These are phyloP conservation scores for Etia nguti DNA, from an alignment of 2,113 vertebrate species.

Conservation along the genomic window DNA sequence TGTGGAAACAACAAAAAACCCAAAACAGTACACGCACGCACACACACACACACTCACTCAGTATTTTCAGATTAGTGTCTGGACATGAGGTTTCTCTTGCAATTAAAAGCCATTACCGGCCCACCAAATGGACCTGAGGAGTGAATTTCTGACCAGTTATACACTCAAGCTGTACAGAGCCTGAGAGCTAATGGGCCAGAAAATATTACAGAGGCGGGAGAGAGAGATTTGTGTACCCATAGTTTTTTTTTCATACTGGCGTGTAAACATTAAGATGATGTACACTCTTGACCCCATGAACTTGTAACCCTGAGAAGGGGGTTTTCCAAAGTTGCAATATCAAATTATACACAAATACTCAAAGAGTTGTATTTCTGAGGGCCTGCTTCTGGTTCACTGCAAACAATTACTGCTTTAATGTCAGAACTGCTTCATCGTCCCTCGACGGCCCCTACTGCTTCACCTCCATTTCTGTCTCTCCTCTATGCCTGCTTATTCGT, in stretches of 20 bases:
- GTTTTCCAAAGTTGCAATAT: constrained; percentile 46
- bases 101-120: constrained; percentile 55
- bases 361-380: constrained; percentile 11
- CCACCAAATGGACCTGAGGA: constrained; percentile 42
- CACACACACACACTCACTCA: not conserved
- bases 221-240: not conserved
- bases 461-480: not conserved
- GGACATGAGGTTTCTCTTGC: constrained; percentile 37
- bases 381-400: constrained; percentile 66
- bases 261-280: constrained; percentile 23
- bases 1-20: not conserved
- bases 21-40: not conserved
- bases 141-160: constrained; percentile 49
- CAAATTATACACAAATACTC: constrained; percentile 21
- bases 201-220: constrained; percentile 8
- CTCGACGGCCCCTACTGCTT: not conserved
- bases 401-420: constrained; percentile 73
- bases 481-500: not conserved
- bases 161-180: constrained; percentile 30
- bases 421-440: constrained; percentile 59
- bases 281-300: constrained; percentile 63
- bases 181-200: constrained; percentile 59
- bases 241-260: not conserved
- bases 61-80: constrained; percentile 35
- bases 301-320: constrained; percentile 65